These are phyloP conservation scores for Epinotia nisella DNA, from an alignment of 2,888 invertebrate genomes.

Conservation along the genomic window DNA sequence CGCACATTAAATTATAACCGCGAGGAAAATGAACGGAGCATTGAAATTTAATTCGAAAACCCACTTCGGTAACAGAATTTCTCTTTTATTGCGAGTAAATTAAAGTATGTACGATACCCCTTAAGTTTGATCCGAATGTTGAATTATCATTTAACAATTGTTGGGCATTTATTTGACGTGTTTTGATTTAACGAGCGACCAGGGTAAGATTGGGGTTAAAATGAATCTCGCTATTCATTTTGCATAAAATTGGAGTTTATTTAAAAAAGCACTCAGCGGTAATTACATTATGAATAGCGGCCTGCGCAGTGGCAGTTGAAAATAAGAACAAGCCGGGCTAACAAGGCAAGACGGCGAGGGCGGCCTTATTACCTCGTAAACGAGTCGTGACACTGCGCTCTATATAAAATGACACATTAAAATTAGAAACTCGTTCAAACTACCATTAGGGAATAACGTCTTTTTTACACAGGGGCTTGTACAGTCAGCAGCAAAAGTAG, in stretches of 20 bases:
- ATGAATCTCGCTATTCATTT: slow-evolving; percentile 52
- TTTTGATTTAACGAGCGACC: neutral
- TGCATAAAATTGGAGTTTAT: slow-evolving; percentile 67
- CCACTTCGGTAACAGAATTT: slow-evolving; percentile 56
- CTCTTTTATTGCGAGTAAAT: slow-evolving; percentile 53
- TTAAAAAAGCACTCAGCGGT: slow-evolving; percentile 67
- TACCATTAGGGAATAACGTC: neutral
- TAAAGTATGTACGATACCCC: slow-evolving; percentile 46
- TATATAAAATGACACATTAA: slow-evolving; percentile 33
- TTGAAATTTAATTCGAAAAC: slow-evolving; percentile 71
- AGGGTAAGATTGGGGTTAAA: slow-evolving; percentile 1
- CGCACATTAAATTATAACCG: slow-evolving; percentile 79
- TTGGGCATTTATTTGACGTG: slow-evolving; percentile 19
- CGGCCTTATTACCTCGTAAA: slow-evolving; percentile 29
- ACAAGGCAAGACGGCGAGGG: slow-evolving; percentile 51
- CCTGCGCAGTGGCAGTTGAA: slow-evolving; percentile 48
- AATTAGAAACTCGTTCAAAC: slow-evolving; percentile 8
- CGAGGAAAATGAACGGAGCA: slow-evolving; percentile 66
- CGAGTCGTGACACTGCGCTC: slow-evolving; percentile 32
- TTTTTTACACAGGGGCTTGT: neutral
- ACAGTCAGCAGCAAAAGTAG: too few relatives aligned
- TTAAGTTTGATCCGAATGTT: slow-evolving; percentile 18
- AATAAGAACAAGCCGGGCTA: slow-evolving; percentile 53
- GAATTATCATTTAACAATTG: slow-evolving; percentile 20
- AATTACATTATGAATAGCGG: slow-evolving; percentile 67